Conservation (phyloP, 2,888 invertebrate genomes). For the Minunthozetes semirufus region DNA sequence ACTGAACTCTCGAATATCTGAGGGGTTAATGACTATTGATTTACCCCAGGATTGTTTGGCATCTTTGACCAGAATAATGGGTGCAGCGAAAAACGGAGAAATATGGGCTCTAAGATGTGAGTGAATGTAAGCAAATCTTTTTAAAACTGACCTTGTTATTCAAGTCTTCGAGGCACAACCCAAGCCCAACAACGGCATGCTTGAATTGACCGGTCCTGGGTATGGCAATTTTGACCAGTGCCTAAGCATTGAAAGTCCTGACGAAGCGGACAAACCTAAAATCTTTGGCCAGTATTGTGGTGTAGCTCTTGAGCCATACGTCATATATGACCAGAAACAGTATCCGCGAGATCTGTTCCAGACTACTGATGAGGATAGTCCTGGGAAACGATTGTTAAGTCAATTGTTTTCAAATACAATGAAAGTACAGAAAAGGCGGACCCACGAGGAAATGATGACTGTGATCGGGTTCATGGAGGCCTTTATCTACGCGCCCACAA, state of each 20-base stretch:
- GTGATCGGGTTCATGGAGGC: too few species aligned
- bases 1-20: not conserved
- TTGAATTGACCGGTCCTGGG: not conserved
- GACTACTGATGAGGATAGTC: too few species aligned
- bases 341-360: too few species aligned
- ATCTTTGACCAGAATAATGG: not conserved
- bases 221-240: conserved; percentile 31
- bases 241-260: conserved; percentile 15
- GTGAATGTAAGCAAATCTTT: not conserved
- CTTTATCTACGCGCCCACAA: too few species aligned
- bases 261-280: not conserved
- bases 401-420: too few species aligned
- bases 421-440: too few species aligned
- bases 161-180: not conserved
- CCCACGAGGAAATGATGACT: too few species aligned
- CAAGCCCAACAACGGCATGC: not conserved
- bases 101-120: not conserved
- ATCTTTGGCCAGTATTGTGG: conserved; percentile 30
- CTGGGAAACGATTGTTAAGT: too few species aligned
- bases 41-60: not conserved
- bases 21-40: not conserved
- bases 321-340: too few species aligned
- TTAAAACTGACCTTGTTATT: not conserved
- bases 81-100: not conserved
- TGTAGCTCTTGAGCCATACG: too few species aligned